Conservation (phyloP, 2,113 vertebrate genomes). For the Ochotona princeps region DNA sequence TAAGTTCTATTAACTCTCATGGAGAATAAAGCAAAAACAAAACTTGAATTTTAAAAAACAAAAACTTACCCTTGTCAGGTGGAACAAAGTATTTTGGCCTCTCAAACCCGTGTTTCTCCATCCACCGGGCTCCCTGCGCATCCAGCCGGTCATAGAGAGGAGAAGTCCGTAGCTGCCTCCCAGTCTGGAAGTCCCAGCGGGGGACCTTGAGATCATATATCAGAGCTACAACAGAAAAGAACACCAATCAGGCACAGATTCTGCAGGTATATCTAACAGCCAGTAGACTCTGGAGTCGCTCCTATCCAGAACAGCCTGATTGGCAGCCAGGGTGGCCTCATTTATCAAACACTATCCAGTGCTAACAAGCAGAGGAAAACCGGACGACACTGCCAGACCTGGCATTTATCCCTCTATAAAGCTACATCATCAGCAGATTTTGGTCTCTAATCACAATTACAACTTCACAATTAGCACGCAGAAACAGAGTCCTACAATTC, state of each 20-base stretch:
- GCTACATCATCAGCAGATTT: not conserved
- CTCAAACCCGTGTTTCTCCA: conserved; percentile 99
- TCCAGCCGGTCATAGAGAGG: conserved; percentile 97
- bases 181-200: conserved; percentile 99
- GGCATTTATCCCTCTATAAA: not conserved
- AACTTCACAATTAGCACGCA: not conserved
- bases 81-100: conserved; percentile 98
- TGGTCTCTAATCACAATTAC: not conserved
- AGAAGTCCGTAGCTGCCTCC: conserved; percentile 96
- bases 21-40: not conserved
- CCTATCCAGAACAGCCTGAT: not conserved
- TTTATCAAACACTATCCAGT: not conserved
- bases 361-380: not conserved
- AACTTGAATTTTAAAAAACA: no score
- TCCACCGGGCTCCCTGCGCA: conserved; percentile 97
- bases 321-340: not conserved
- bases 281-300: not conserved
- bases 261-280: not conserved
- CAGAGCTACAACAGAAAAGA: conserved; percentile 87
- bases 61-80: conserved; percentile 91
- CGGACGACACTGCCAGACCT: not conserved
- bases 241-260: not conserved
- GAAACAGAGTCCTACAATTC: not conserved
- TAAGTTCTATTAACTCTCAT: conserved; percentile 6
- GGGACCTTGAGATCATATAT: conserved; percentile 97